phyloP scores from a whole-genome alignment of 2,113 vertebrate genomes.

The Crypturellus undulatus region DNA sequence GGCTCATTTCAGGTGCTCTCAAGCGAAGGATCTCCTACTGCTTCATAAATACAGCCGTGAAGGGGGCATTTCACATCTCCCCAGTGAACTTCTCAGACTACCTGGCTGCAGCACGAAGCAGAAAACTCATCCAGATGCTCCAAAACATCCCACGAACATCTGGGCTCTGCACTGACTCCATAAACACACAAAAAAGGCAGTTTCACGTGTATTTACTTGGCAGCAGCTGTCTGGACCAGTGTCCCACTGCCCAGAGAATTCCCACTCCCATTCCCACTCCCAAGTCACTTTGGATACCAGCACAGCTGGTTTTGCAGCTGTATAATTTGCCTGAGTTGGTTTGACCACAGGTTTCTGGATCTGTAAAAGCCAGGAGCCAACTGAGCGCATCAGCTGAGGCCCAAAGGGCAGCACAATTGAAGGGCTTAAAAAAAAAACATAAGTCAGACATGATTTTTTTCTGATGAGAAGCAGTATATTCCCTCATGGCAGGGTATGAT shows the following conservation, averaged over 20 bases:
- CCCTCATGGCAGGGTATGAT: fast-evolving
- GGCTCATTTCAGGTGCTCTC: background rate
- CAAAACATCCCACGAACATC: background rate
- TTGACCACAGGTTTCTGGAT: fast-evolving
- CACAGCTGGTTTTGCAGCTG: background rate
- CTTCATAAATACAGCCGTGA: background rate
- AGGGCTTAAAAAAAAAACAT: background rate
- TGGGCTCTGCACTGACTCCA: background rate
- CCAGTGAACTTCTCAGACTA: background rate
- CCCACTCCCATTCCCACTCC: background rate
- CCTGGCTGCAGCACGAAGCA: background rate
- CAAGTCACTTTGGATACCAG: background rate
- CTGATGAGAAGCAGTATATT: background rate
- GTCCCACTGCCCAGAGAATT: fast-evolving
- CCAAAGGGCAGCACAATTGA: background rate
- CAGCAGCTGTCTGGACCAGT: background rate
- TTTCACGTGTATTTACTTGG: background rate
- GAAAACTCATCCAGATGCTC: background rate
- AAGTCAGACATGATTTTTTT: background rate
- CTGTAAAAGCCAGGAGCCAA: background rate
- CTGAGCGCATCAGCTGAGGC: background rate
- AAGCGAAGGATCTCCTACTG: background rate
- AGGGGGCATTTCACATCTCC: background rate
- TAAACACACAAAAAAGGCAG: background rate
- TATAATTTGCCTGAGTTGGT: fast-evolving